These are phyloP conservation scores for Magallana gigas DNA, from an alignment of 1,140 invertebrate species.

Conservation along the genomic window DNA sequence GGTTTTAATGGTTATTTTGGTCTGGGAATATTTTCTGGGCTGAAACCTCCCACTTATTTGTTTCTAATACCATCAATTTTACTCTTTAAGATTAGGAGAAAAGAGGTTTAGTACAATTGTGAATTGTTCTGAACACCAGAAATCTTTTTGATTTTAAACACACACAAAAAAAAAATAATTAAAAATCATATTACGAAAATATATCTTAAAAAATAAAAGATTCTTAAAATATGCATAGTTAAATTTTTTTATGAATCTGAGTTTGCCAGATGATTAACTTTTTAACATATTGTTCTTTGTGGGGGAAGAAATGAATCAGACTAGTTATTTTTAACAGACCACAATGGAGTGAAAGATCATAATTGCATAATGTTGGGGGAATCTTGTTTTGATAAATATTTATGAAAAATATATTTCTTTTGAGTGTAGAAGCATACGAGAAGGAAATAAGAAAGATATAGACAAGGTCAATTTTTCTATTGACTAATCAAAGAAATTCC, in stretches of 20 bases:
- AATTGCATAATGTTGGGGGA: neutral
- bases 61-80: neutral
- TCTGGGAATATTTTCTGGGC: neutral
- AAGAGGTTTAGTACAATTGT: neutral
- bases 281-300: too few relatives aligned
- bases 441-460: neutral
- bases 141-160: too few relatives aligned
- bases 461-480: neutral
- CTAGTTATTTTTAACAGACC: neutral
- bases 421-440: neutral
- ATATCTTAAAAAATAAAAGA: too few relatives aligned
- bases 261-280: too few relatives aligned
- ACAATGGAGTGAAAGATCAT: neutral
- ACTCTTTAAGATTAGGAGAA: neutral
- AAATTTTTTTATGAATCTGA: too few relatives aligned
- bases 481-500: neutral
- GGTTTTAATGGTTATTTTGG: neutral
- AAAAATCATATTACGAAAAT: too few relatives aligned
- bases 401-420: neutral
- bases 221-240: too few relatives aligned
- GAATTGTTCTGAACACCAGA: neutral
- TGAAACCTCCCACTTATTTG: neutral
- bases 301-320: too few relatives aligned
- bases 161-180: too few relatives aligned
- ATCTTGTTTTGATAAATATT: slow-evolving; percentile 28